phyloP scores from a whole-genome alignment of 2,797 vertebrate species.

The Hydrolagus colliei region DNA sequence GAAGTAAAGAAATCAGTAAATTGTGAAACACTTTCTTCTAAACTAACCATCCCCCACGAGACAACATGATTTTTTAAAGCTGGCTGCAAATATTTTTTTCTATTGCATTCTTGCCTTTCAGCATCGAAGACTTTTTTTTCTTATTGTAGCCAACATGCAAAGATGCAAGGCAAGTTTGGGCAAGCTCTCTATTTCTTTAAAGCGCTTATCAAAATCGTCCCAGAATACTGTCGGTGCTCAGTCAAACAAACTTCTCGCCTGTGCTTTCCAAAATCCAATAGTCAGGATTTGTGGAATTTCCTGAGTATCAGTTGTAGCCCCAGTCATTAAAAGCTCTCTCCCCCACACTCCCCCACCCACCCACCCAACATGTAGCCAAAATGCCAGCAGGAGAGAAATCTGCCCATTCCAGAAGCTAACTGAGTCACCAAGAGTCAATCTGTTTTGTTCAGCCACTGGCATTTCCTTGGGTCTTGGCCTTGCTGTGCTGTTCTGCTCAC shows the following conservation, averaged over 20 bases:
- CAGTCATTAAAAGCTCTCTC: background rate
- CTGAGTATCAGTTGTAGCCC: background rate
- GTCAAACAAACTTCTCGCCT: background rate
- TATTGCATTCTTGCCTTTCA: background rate
- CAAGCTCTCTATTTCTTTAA: background rate
- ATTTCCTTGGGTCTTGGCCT: conserved; percentile 56
- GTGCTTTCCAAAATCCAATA: background rate
- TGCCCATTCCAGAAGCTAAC: conserved; percentile 73
- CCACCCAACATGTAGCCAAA: conserved; percentile 64
- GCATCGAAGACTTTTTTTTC: background rate
- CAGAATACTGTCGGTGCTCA: background rate
- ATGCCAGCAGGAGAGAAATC: conserved; percentile 66
- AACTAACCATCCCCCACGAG: background rate
- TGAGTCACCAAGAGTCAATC: conserved; percentile 74
- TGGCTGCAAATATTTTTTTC: background rate
- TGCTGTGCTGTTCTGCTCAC: conserved; percentile 47
- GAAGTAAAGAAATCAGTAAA: conserved; percentile 10
- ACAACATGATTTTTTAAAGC: background rate
- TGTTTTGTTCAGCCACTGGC: conserved; percentile 62
- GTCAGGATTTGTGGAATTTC: background rate
- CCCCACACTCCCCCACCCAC: conserved; percentile 47
- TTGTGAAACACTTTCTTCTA: background rate
- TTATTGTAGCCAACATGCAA: background rate
- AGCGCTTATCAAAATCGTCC: too few relatives aligned
- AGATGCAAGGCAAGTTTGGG: conserved; percentile 2